Conservation (phyloP, 2,113 vertebrate genomes). For the Rhodinocichla rosea region DNA sequence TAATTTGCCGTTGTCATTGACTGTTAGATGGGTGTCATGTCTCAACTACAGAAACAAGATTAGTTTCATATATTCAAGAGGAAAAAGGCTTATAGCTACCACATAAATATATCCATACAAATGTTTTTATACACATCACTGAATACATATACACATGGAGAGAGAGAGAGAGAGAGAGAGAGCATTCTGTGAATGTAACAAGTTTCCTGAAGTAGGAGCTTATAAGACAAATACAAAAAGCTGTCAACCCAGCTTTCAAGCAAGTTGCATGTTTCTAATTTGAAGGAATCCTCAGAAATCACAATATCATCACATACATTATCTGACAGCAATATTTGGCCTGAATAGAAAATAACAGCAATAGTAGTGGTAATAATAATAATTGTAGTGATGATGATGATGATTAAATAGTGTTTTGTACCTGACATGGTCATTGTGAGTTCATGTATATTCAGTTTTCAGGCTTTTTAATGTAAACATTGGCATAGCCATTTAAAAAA, state of each 20-base stretch:
- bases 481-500: background rate
- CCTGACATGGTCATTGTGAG: background rate
- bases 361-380: background rate
- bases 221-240: background rate
- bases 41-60: constrained; percentile 30
- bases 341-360: background rate
- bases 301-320: background rate
- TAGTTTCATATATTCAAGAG: background rate
- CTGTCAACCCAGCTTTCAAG: background rate
- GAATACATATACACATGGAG: background rate
- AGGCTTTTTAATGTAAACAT: background rate
- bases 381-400: background rate
- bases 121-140: background rate
- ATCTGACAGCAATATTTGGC: background rate
- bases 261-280: background rate
- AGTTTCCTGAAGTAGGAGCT: background rate
- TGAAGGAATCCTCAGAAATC: background rate
- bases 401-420: background rate
- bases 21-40: background rate
- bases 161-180: background rate
- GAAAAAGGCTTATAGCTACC: background rate
- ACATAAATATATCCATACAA: background rate
- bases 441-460: background rate
- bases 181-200: background rate
- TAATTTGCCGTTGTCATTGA: background rate